Evolutionary conservation across 2,113 vertebrate genomes (phyloP), one percentile per base, ranked within the genome.

Genomic region (Hyperopisus bebe): DNA sequence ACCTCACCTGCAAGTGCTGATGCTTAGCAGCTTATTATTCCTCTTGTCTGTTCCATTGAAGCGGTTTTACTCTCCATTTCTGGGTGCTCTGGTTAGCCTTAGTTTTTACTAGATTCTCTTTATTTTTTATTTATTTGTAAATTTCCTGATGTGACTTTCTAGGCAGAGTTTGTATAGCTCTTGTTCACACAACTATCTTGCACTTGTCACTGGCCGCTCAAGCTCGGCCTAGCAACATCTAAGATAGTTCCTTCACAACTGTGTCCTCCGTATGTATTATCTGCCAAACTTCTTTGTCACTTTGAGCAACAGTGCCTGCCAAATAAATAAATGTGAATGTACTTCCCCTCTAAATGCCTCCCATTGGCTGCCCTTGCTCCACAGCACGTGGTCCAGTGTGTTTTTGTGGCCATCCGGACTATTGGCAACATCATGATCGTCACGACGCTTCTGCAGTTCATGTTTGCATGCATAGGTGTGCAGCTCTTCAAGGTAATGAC

Each of bases 341-440:
- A 53, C 51, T 7, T 58, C 53, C 31, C n/a, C 39, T 70, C 58
- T 39, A 66, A 46, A 10, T 70, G 19, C 46, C 53, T 48, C 55
- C 58, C 15, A 31, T 27, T 53, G 85, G 48, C 19, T 89, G 46
- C 11, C 27, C 87, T 83, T 62, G 91, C 58, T 89, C 91, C 88
- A 58, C 95, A 99, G 98, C 98, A 99, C 0, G 98, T 99, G 89
- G 98, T 99, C 92, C 98, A 99, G 89, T 99, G 98, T 82, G 98
- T 99, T 93, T 99, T 99, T 91, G 98, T 99, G 94, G 98, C 98
- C 92, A 99, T 99, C 94, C 95, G 98, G 93, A 99, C 98, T 19
- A 99, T 99, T 2, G 98, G 98, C 80, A 99, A 99, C 95, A 99
- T 99, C 94, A 99, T 99, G 98, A 99, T 99, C 2, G 98, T 99